Evolutionary conservation across 2,797 vertebrate species (phyloP), one percentile per base, ranked within the genome.

Genomic region (Poecilia gillii): DNA sequence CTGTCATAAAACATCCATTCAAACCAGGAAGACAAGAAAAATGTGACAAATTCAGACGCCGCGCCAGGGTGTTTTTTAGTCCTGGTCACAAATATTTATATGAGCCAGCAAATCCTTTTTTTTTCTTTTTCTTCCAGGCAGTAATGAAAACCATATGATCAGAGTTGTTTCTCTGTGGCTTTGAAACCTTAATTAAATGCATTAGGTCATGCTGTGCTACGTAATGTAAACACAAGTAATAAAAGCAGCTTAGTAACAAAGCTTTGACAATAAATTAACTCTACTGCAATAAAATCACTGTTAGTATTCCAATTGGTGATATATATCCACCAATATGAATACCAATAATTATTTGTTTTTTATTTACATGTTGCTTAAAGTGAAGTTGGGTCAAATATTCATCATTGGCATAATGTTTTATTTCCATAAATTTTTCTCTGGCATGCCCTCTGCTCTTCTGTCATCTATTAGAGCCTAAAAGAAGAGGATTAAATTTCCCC

Each of bases 21-120:
- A 11, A 80, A 81, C 78, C 47, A 72, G 46, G 43, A 47, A 8
- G 51, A 81, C 79, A 85, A 87, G 13, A 66, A 64, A 66, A 80
- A 90, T 81, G 82, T 88, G 81, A 90, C 91, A 85, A 90, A 87
- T 80, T 85, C 79, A 77, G 76, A 77, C 86, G 78, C 0, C 14
- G 78, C 87, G 79, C 1, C 18, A 11, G 76, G 84, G 83, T 81
- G 81, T 83, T 85, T 85, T 49, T 81, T 76, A 80, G 70, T 79
- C 36, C 45, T 80, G 70, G 28, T 62, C 53, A 81, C 86, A 91
- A 88, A 93, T 88, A 91, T 92, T 87, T 90, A 86, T 84, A 71
- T 82, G 87, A 85, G 73, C 84, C 76, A 81, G 83, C 55, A 41
- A 86, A 90, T 85, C 70, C 25, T 62, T 82, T 81, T 90, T 83